Percentiles rank a stretch among this genome's conserved stretches.
phyloP scores from a whole-genome alignment of 1,140 invertebrate genomes.

The Holotrichia oblita region DNA sequence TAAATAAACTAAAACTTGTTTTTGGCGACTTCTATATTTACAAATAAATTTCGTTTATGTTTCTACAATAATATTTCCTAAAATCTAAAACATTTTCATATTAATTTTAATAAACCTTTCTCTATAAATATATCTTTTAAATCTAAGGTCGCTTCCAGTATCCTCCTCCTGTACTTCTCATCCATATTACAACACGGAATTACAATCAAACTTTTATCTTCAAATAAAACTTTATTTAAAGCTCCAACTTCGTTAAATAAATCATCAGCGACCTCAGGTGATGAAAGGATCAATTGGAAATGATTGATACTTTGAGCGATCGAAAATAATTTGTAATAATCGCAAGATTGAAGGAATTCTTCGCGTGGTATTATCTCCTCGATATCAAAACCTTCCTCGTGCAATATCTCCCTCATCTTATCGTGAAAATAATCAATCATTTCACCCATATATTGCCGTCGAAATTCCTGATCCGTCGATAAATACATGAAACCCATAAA shows the following conservation, averaged over 20 bases:
- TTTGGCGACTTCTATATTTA: no score
- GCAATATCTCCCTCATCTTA: background rate
- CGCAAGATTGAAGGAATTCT: slow-evolving; percentile 45
- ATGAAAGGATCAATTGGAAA: background rate
- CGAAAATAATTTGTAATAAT: slow-evolving; percentile 10
- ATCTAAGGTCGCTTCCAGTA: slow-evolving; percentile 50
- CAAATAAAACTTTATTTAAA: slow-evolving; percentile 44
- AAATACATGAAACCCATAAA: slow-evolving; percentile 59
- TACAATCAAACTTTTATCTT: slow-evolving; percentile 48
- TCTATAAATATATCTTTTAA: slow-evolving; percentile 35
- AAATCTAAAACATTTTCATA: no score
- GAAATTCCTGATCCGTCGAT: slow-evolving; percentile 55
- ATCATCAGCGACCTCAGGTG: slow-evolving; percentile 38
- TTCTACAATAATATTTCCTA: no score
- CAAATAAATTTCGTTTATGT: no score
- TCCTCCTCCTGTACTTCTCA: slow-evolving; percentile 44
- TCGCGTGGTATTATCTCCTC: slow-evolving; percentile 46
- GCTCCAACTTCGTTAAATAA: slow-evolving; percentile 44
- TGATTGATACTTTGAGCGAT: background rate
- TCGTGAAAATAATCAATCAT: slow-evolving; percentile 41
- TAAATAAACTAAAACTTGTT: no score
- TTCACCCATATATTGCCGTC: slow-evolving; percentile 54
- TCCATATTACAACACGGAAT: slow-evolving; percentile 44
- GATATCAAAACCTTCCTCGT: slow-evolving; percentile 22
- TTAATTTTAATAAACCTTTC: background rate